A percentile compares a stretch with the other conserved stretches of the same genome.
Conservation (phyloP, 2,797 vertebrate species). For the Cyprinodon diabolis region DNA sequence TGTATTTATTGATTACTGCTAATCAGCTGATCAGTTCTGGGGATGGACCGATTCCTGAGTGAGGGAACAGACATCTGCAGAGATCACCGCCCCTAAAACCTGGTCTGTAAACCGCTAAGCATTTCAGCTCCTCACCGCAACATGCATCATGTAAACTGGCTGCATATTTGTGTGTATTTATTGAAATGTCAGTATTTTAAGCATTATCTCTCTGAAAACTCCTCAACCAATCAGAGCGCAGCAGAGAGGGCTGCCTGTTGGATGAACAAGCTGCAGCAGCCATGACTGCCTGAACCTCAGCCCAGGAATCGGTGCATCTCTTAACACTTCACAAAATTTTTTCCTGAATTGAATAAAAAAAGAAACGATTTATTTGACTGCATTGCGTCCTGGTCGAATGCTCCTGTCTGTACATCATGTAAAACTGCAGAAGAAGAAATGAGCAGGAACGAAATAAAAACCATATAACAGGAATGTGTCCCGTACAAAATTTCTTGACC, state of each 20-base stretch:
- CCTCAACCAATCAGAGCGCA: not conserved
- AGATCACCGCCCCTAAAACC: too few relatives aligned
- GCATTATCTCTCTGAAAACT: too few relatives aligned
- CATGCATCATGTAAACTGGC: not conserved
- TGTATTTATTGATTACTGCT: not conserved
- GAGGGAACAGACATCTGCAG: not conserved
- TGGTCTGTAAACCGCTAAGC: too few relatives aligned
- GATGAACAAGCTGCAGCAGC: not conserved
- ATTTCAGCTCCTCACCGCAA: too few relatives aligned
- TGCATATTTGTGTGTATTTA: not conserved
- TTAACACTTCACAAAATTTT: not conserved
- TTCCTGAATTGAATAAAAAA: not conserved
- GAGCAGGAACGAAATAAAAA: constrained; percentile 2
- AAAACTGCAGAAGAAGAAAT: constrained; percentile 1
- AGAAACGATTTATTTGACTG: not conserved
- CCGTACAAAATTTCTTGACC: too few relatives aligned
- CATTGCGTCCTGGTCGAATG: not conserved
- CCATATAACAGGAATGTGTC: not conserved
- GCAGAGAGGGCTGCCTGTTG: not conserved
- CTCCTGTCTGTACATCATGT: constrained; percentile 2
- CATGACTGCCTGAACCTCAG: too few relatives aligned
- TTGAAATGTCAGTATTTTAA: too few relatives aligned
- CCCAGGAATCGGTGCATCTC: not conserved
- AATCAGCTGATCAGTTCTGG: not conserved
- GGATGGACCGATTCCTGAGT: not conserved